These are phyloP conservation scores for Sarotherodon lohbergeri DNA, from an alignment of 2,113 vertebrate species.

Conservation along the genomic window DNA sequence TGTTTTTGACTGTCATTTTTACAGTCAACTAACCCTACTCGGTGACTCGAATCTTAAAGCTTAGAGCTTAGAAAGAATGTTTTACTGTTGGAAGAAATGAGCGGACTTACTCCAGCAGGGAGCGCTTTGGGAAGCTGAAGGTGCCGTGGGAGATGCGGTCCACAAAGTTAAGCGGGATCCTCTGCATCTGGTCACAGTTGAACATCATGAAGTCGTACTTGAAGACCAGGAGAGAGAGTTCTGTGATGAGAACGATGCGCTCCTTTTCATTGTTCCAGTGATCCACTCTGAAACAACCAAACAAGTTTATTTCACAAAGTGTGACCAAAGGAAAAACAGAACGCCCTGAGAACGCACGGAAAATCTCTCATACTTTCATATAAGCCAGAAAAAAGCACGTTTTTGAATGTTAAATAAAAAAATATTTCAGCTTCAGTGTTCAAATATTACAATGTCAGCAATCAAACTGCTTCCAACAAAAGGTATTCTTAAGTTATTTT, in stretches of 20 bases:
- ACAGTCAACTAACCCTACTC: not conserved
- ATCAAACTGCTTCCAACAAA: not conserved
- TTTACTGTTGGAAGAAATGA: not conserved
- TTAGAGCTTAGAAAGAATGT: not conserved
- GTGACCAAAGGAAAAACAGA: not conserved
- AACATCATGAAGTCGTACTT: conserved; percentile 82
- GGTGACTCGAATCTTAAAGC: not conserved
- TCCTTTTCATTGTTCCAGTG: conserved; percentile 87
- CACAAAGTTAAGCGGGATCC: conserved; percentile 63
- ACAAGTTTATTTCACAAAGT: not conserved
- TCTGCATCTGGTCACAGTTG: conserved; percentile 71
- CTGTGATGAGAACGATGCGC: conserved; percentile 69
- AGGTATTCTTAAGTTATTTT: not conserved
- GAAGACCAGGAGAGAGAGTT: conserved; percentile 73
- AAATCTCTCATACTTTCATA: not conserved
- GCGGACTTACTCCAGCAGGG: conserved; percentile 74
- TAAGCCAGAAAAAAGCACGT: not conserved
- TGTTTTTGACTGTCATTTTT: not conserved
- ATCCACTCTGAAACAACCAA: conserved; percentile 67
- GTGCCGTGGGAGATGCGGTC: conserved; percentile 68
- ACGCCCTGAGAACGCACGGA: not conserved
- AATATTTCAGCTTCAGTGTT: not conserved
- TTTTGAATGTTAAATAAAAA: not conserved
- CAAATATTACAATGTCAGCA: not conserved
- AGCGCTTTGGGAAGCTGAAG: conserved; percentile 74